A percentile compares a stretch with the other conserved stretches of the same genome.
Evolutionary conservation across 2,113 vertebrate species (phyloP).

Genomic region (Acanthochromis polyacanthus): DNA sequence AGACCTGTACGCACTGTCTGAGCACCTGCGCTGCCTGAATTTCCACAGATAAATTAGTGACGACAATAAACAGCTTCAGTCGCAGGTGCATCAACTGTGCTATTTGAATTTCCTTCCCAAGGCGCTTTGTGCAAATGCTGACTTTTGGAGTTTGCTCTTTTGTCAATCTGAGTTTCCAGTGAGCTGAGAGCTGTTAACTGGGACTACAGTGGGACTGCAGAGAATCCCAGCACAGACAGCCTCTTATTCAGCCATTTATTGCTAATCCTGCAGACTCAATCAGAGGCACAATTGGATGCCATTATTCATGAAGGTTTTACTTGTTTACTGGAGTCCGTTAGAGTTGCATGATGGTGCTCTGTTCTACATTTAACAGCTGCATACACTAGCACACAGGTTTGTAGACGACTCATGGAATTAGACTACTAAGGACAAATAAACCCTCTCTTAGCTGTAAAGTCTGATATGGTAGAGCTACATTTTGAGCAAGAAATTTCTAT

Average conservation of each 20-base stretch:
- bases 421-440: background rate
- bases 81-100: conserved; percentile 69
- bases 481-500: background rate
- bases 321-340: conserved; percentile 27
- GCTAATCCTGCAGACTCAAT: conserved; percentile 24
- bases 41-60: conserved; percentile 62
- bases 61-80: conserved; percentile 51
- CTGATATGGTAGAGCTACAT: background rate
- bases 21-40: conserved; percentile 67
- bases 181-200: conserved; percentile 19
- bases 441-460: background rate
- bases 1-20: background rate
- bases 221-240: conserved; percentile 5
- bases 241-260: conserved; percentile 27
- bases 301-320: conserved; percentile 48
- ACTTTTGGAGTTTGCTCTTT: conserved; percentile 50
- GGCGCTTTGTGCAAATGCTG: conserved; percentile 52
- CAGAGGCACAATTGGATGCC: conserved; percentile 25
- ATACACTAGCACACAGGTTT: background rate
- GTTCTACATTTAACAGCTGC: conserved; percentile 27
- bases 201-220: background rate
- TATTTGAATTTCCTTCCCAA: conserved; percentile 47
- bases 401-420: background rate
- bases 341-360: conserved; percentile 14
- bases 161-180: conserved; percentile 52